These are phyloP conservation scores for Montipora sp. DNA, from an alignment of 64 coral and sea anemone species.

Conservation along the genomic window DNA sequence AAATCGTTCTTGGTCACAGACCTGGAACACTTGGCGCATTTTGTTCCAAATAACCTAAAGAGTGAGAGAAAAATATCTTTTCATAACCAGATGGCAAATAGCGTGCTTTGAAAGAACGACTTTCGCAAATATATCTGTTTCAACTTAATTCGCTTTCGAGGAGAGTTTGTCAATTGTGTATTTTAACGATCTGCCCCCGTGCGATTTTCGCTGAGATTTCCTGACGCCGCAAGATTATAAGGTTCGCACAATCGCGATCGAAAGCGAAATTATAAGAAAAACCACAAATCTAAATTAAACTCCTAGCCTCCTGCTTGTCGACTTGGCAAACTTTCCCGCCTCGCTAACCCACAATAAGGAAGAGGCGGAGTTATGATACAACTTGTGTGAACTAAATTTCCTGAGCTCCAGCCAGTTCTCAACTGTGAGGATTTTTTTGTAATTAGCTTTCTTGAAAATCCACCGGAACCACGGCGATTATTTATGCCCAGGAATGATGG, in stretches of 20 bases:
- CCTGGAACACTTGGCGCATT: slow-evolving; percentile 96
- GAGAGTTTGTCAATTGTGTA: background rate
- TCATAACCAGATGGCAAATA: slow-evolving; percentile 68
- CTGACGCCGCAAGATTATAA: background rate
- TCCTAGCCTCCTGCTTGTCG: slow-evolving; percentile 82
- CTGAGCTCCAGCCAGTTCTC: slow-evolving; percentile 75
- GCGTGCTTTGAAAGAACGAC: slow-evolving; percentile 80
- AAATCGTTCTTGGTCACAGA: slow-evolving; percentile 95
- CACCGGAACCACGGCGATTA: background rate
- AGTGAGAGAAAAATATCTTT: slow-evolving; percentile 37
- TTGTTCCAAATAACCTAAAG: slow-evolving; percentile 97
- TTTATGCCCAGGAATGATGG: background rate
- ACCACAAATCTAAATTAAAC: slow-evolving; percentile 84
- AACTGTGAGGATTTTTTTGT: slow-evolving; percentile 85
- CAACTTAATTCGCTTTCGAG: slow-evolving; percentile 30
- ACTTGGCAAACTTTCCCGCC: slow-evolving; percentile 94
- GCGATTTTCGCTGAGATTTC: slow-evolving; percentile 16
- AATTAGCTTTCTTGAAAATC: slow-evolving; percentile 80
- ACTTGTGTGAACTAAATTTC: slow-evolving; percentile 94
- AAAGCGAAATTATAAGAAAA: slow-evolving; percentile 46
- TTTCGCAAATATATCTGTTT: slow-evolving; percentile 94
- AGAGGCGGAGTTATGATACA: slow-evolving; percentile 91
- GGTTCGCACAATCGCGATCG: slow-evolving; percentile 6
- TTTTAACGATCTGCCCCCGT: slow-evolving; percentile 1
- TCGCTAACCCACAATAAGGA: slow-evolving; percentile 81